Base-by-base conservation (phyloP, 2,888 invertebrate species). In the Nysson spinosus region DNA sequence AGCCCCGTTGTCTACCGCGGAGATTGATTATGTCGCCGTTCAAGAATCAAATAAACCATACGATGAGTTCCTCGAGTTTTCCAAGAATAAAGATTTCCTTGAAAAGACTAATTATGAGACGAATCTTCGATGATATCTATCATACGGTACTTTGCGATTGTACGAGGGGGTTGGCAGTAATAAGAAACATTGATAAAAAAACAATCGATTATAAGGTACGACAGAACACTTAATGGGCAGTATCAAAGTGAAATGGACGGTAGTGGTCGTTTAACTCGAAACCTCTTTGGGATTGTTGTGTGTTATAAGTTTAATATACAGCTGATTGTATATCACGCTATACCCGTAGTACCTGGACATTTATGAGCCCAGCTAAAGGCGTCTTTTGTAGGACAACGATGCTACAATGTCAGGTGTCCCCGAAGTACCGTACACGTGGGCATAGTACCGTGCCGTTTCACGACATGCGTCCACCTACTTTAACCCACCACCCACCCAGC, bases 271-370 rank as follows among this genome's bases (percentile, higher is more conserved):
- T 60, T 60, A 62, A 35, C 47, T 52, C 46, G 40, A 61, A 71
- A 56, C 47, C 58, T 32, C 26, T 7, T 12, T 32, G 46, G 32
- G 52, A 58, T 32, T 30, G 52, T 61, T 30, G 55, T 52, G 71
- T 75, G 71, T 80, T 78, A 70, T 70, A 62, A 57, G 55, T 56
- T 75, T 82, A 83, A 83, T 83, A 83, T 82, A 83, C 82, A 81
- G 77, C 81, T 79, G 64, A 78, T 71, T 81, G 79, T 83, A 83
- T 82, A 81, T 82, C 82, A 82, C 72, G 46, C 39, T 9, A 50
- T 32, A 50, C 52, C 24, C 69, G 30, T 69, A 55, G 51, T 20
- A 35, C 44, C 61, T 44, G 66, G 82, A 83, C 82, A 43, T 83
- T 83, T 83, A 83, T 79, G 81, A 75, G 72, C 67, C 49, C 44